Evolutionary conservation across 2,888 invertebrate species (phyloP).

Genomic region (Lasioglossum morio): DNA sequence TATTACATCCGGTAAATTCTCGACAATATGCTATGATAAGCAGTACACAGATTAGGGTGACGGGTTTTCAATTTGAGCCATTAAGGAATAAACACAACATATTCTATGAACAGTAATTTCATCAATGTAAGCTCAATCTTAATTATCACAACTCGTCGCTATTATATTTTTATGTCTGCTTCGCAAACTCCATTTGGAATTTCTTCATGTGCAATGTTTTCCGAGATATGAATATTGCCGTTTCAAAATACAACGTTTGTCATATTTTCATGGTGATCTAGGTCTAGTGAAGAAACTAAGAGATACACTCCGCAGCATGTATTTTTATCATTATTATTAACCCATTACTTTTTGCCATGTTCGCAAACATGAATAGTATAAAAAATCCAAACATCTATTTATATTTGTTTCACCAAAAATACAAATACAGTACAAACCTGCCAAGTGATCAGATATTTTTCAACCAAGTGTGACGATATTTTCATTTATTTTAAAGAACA

Average conservation of each 20-base stretch:
- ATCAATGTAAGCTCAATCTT: background rate
- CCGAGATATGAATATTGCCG: background rate
- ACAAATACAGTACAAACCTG: background rate
- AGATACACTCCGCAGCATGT: background rate
- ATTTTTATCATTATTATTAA: background rate
- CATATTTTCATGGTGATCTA: background rate
- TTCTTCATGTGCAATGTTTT: background rate
- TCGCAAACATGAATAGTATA: background rate
- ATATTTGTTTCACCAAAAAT: too few species aligned
- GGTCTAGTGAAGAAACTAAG: background rate
- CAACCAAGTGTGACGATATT: background rate
- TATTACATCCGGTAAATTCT: background rate
- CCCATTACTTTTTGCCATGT: background rate
- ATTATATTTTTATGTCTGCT: background rate
- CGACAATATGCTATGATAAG: background rate
- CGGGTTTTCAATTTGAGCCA: conserved; percentile 11
- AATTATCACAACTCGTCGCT: background rate
- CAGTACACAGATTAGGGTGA: background rate
- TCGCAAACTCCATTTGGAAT: background rate
- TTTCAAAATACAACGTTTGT: background rate
- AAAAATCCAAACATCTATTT: background rate
- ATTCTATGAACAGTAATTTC: background rate
- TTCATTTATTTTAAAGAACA: background rate
- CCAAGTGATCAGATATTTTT: background rate
- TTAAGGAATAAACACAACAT: background rate